Conservation (phyloP, 2,888 invertebrate species). For the Eupithecia subfuscata region DNA sequence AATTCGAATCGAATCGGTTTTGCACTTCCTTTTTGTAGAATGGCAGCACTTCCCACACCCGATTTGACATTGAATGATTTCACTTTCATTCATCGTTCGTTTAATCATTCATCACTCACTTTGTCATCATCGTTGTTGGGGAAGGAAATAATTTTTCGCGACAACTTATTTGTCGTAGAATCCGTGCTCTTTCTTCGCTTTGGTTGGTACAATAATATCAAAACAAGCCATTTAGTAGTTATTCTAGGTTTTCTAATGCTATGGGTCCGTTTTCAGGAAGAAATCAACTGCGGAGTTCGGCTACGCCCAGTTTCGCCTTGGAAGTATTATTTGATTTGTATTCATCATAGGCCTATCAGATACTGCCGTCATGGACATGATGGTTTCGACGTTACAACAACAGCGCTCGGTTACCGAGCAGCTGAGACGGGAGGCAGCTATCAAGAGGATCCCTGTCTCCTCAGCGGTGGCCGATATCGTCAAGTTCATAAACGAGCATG, state of each 20-base stretch:
- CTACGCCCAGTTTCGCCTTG: conserved; percentile 77
- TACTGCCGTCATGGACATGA: conserved; percentile 95
- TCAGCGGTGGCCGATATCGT: conserved; percentile 96
- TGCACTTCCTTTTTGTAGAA: too few species aligned
- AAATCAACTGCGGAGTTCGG: conserved; percentile 55
- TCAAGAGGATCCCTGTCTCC: conserved; percentile 93
- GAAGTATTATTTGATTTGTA: conserved; percentile 66
- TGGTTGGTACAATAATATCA: not conserved
- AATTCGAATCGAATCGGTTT: not conserved
- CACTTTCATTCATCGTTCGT: not conserved
- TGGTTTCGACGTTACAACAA: conserved; percentile 97
- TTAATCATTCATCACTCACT: not conserved
- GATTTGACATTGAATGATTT: not conserved
- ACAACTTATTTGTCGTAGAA: not conserved
- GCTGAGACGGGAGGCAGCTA: conserved; percentile 94
- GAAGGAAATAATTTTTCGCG: not conserved
- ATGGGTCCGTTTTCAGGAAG: conserved; percentile 46
- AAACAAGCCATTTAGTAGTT: not conserved
- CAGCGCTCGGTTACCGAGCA: conserved; percentile 97
- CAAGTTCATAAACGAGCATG: conserved; percentile 94
- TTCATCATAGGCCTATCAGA: conserved; percentile 94
- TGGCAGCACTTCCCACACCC: too few species aligned
- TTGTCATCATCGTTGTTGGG: not conserved
- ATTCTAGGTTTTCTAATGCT: not conserved
- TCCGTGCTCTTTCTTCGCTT: not conserved